Evolutionary conservation across 2,797 vertebrate species (phyloP).

Genomic region (Gorsachius magnificus): DNA sequence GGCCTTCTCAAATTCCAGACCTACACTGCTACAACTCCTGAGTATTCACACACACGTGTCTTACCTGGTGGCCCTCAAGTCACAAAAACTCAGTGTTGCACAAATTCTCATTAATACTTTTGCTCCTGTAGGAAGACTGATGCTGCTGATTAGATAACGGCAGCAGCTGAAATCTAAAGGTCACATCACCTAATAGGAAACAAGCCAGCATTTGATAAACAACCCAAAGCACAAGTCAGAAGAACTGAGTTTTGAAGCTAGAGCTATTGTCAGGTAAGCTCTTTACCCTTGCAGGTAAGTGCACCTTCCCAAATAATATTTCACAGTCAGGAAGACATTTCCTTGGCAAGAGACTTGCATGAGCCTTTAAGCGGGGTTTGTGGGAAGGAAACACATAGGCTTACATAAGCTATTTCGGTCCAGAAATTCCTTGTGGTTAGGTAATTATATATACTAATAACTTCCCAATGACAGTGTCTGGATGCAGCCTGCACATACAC

Average conservation of each 20-base stretch:
- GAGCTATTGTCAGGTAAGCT: neutral
- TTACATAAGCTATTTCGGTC: conserved; percentile 3
- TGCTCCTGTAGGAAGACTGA: neutral
- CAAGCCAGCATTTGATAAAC: neutral
- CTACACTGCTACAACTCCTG: neutral
- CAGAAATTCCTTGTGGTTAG: conserved; percentile 20
- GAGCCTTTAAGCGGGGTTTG: neutral
- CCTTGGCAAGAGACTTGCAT: neutral
- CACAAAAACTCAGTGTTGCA: neutral
- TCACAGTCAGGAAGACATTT: neutral
- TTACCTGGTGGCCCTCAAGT: neutral
- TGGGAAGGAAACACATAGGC: neutral
- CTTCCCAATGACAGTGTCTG: conserved; percentile 1
- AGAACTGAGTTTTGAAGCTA: neutral
- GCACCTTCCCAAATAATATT: neutral
- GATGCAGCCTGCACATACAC: neutral
- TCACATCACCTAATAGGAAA: neutral
- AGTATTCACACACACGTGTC: neutral
- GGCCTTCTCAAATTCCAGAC: neutral
- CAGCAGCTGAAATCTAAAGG: neutral
- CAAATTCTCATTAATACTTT: neutral
- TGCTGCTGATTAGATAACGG: neutral
- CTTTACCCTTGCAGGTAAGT: neutral
- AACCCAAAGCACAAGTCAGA: neutral
- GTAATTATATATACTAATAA: conserved; percentile 25